Base-by-base conservation (phyloP, 1,140 invertebrate species). In the Heliothis subflexa region DNA sequence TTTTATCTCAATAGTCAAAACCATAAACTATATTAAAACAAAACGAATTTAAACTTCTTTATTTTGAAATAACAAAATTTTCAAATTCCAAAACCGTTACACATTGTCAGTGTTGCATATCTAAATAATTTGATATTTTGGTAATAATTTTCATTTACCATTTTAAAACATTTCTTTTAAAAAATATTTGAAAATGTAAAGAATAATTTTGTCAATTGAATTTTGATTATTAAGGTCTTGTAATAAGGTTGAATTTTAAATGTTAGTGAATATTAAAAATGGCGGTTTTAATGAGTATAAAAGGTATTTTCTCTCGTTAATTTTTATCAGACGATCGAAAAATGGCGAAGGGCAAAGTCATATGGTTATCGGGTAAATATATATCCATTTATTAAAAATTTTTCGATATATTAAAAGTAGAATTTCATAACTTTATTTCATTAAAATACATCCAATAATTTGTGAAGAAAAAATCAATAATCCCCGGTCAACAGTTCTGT, bases 361-460 rank as follows among this genome's bases (percentile, higher is more conserved):
- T 88, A 68, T 89, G 86, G 88, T 81, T 88, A 77, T 78, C 84
- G 77, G 86, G 88, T 89, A 84, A 85, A 13, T 78, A 80, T 57
- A 68, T 62, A n/a, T 73, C 68, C 64, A 16, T 62, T 71, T 82
- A 66, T 33, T 7, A 54, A 47, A 47, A 64, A 66, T 55, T 61
- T 25, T 61, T 61, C 33, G 4, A 40, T 40, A 40, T 1, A 25
- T 25, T 40, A 40, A 40, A 40, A 40, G 5, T 9, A 40, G 33
- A 9, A 7, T 40, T 40, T 40, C 0, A 40, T n/a, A n/a, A n/a
- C n/a, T n/a, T n/a, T n/a, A n/a, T n/a, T n/a, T n/a, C n/a, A n/a
- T n/a, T n/a, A n/a, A n/a, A n/a, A n/a, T n/a, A n/a, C n/a, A n/a
- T n/a, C n/a, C n/a, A n/a, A n/a, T n/a, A n/a, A n/a, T n/a, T n/a